Base-by-base conservation (phyloP, 2,113 vertebrate genomes). In the Pluvianellus socialis region DNA sequence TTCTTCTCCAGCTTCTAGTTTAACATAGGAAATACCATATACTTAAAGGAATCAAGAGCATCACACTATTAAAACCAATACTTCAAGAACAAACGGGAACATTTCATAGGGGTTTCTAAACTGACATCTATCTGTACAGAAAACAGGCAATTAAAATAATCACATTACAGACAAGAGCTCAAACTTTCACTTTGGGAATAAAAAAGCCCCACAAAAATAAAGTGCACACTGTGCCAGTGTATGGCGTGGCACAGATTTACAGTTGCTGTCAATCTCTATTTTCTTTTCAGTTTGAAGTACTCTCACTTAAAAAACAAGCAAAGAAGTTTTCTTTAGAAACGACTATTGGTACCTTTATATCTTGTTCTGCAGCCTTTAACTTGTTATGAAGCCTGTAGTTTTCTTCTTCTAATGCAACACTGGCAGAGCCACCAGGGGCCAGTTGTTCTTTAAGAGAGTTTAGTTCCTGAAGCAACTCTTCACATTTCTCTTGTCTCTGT, bases 291-390 rank as follows among this genome's bases (percentile, higher is more conserved):
- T 45, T 49, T 44, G 24, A 72, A 75, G 16, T 32, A 71, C 4
- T 44, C 10, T 83, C 15, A 27, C 19, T 74, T 50, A 28, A 12
- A 84, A 84, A 71, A 74, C 7, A 66, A 63, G 26, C 9, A 45
- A 55, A 40, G 20, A n/a, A 73, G 12, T 56, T 53, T 32, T 66
- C 40, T 30, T 70, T 62, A 32, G 45, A 61, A 90, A 38, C 10
- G 79, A 59, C 7, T n/a, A 32, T 14, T 42, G 6, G 53, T 91
- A 98, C 98, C 98, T 98, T 95, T 86, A 47, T 77, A 28, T 97
- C 83, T 71, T 91, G 67, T 26, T 97, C 96, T 59, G 90, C 68
- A 86, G 59, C 35, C 94, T 89, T 94, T 58, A 97, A 32, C 66
- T 90, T 91, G 38, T 81, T 85, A 49, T 10, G 56, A 74, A 95